Base-by-base conservation (phyloP, 2,888 invertebrate species). In the Andrena bicolor region DNA sequence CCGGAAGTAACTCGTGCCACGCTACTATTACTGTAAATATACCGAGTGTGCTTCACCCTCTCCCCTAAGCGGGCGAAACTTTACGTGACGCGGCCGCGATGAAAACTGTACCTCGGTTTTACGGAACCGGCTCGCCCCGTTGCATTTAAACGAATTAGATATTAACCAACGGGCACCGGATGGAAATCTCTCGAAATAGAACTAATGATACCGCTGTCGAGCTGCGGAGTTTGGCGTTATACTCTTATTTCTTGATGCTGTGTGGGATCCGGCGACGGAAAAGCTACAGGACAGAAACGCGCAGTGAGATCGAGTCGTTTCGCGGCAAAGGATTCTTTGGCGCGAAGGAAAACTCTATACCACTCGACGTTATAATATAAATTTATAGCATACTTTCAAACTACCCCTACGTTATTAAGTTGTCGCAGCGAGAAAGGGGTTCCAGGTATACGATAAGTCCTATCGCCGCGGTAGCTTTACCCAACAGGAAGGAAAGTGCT, bases 21-120 rank as follows among this genome's bases (percentile, higher is more conserved):
- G 56, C 64, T 66, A 20, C 82, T 76, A 82, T 82, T 82, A 76
- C 75, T 68, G 82, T 76, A 80, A 82, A 82, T 82, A 80, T 60
- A 58, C 71, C 63, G 75, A 48, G 49, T 66, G 48, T 35, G 61
- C 64, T 79, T 76, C 79, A 30, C 70, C 32, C 75, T 49, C 51
- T 49, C 51, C 51, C 58, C 30, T 58, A 41, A 69, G 66, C 56
- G 63, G 56, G 23, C 61, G 66, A 51, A 53, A 80, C 60, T 75
- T 82, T 65, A 74, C 80, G 80, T 26, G 65, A 65, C 74, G 64
- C 69, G 35, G 26, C 48, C 35, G 20, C 73, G 64, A 74, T 78
- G 73, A 60, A 81, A 66, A 63, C 51, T 78, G 48, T 48, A 53
- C 10, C n/a, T 10, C 53, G 61, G 20, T 23, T 65, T 49, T 58